Evolutionary conservation across 1,140 invertebrate species (phyloP).

Genomic region (Kradibia gibbosae): DNA sequence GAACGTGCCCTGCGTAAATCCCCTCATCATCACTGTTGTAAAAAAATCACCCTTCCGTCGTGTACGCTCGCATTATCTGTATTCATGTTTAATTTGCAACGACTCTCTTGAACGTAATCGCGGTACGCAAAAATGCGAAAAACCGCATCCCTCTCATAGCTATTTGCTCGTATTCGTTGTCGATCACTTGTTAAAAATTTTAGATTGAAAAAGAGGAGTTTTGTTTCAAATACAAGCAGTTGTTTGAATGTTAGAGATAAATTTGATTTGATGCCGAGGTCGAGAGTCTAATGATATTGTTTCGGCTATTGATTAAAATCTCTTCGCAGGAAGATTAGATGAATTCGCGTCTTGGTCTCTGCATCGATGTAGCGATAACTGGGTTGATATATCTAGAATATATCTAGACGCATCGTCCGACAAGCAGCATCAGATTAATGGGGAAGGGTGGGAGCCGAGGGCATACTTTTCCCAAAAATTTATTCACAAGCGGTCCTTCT

Average conservation of each 20-base stretch:
- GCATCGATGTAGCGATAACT: neutral
- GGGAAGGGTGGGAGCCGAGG: too few species aligned
- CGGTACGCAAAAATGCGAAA: slow-evolving; percentile 9
- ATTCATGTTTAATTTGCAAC: neutral
- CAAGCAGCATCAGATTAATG: too few species aligned
- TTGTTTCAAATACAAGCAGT: neutral
- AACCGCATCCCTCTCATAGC: slow-evolving; percentile 13
- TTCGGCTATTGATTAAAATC: slow-evolving; percentile 20
- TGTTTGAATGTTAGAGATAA: slow-evolving; percentile 8
- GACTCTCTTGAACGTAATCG: neutral
- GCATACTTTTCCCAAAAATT: too few species aligned
- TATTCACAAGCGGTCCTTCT: too few species aligned
- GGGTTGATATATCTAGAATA: too few species aligned
- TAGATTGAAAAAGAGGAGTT: slow-evolving; percentile 21
- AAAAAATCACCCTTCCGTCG: neutral
- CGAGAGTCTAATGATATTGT: slow-evolving; percentile 21
- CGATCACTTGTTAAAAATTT: neutral
- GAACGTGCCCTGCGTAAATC: neutral
- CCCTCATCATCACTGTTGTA: neutral
- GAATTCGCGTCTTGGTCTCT: neutral
- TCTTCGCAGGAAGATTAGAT: neutral
- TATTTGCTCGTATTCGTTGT: slow-evolving; percentile 21
- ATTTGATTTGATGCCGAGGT: neutral
- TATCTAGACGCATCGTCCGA: too few species aligned
- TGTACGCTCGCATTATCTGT: slow-evolving; percentile 21